These are phyloP conservation scores for Tragelaphus scriptus DNA, from an alignment of 2,113 vertebrate species.

Conservation along the genomic window DNA sequence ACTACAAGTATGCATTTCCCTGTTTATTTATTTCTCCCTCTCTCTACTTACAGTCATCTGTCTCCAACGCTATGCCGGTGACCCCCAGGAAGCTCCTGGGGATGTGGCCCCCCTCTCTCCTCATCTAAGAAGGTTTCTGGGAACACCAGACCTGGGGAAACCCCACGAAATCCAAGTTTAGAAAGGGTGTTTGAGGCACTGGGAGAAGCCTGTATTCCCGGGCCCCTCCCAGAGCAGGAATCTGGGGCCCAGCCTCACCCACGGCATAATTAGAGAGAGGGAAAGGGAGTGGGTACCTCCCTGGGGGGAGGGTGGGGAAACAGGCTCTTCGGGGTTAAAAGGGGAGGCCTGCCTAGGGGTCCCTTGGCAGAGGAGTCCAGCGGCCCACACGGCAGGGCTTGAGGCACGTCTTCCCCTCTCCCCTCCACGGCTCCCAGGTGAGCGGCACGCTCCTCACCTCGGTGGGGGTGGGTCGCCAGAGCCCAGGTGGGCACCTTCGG, in stretches of 20 bases:
- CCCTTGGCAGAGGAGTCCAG: slow-evolving; percentile 3
- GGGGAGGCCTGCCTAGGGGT: slow-evolving; percentile 46
- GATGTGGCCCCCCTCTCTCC: no score
- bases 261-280: slow-evolving; percentile 57
- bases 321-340: slow-evolving; percentile 64
- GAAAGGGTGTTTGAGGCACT: background rate
- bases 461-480: background rate
- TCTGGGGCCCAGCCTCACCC: slow-evolving; percentile 64
- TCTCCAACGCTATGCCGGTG: no score
- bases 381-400: background rate
- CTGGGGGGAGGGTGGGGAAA: slow-evolving; percentile 31
- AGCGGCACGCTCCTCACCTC: background rate
- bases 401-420: background rate
- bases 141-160: background rate
- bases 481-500: background rate
- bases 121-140: background rate
- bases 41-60: rapidly evolving
- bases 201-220: slow-evolving; percentile 37
- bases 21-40: background rate
- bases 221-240: slow-evolving; percentile 66
- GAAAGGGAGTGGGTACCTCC: slow-evolving; percentile 37
- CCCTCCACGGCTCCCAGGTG: slow-evolving; percentile 31
- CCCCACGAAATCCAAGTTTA: background rate
- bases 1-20: background rate
- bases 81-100: background rate